Conservation (phyloP, 2,113 vertebrate species). For the Phasianus colchicus region DNA sequence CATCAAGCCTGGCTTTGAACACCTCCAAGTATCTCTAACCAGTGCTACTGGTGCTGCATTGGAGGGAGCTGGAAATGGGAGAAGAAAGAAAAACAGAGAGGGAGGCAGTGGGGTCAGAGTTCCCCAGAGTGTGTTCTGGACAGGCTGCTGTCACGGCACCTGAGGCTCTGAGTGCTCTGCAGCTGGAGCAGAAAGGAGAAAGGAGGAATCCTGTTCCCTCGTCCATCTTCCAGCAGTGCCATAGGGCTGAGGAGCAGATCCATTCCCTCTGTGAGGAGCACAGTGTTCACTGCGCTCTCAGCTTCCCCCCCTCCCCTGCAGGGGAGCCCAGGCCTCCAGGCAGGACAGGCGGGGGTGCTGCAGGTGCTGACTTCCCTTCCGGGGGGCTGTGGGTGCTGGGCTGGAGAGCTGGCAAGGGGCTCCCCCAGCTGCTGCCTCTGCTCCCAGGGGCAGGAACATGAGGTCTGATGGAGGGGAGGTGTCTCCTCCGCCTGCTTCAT, state of each 20-base stretch:
- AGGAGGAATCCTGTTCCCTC: background rate
- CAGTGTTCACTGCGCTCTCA: background rate
- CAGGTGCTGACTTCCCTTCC: background rate
- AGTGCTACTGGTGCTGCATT: too few species aligned
- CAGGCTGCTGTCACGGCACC: background rate
- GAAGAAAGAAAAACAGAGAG: accelerated
- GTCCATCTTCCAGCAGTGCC: background rate
- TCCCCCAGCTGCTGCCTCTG: too few species aligned
- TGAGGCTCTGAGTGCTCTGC: background rate
- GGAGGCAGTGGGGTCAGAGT: background rate
- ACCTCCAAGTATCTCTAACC: background rate
- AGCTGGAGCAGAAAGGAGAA: background rate
- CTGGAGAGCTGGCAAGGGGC: background rate
- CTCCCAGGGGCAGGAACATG: background rate
- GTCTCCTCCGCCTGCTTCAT: accelerated
- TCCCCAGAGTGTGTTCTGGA: background rate
- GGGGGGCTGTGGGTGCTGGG: background rate
- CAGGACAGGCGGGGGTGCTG: background rate
- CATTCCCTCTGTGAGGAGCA: background rate
- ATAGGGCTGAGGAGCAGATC: background rate
- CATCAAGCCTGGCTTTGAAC: too few species aligned
- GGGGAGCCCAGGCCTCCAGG: background rate
- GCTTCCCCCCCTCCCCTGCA: background rate
- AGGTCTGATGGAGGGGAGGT: too few species aligned
- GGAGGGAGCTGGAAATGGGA: background rate